Conservation (phyloP, 2,888 invertebrate species). For the Trissolcus brochymenae region DNA sequence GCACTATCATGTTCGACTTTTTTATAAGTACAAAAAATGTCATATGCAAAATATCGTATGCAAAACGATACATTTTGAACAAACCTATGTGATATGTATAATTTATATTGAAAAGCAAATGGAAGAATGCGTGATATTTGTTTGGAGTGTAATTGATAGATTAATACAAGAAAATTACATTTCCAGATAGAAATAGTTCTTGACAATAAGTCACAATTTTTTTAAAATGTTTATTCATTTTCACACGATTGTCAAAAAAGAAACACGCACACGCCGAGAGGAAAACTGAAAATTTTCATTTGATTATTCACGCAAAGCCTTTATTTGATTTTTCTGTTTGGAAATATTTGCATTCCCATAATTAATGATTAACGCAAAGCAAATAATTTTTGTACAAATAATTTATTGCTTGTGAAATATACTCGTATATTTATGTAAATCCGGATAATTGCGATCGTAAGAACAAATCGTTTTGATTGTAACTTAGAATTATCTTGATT, state of each 20-base stretch:
- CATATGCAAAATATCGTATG: not conserved
- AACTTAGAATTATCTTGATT: constrained; percentile 22
- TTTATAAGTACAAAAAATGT: not conserved
- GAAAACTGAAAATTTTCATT: not conserved
- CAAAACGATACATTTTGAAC: constrained; percentile 1
- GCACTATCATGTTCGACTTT: too few species aligned
- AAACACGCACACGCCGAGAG: too few species aligned
- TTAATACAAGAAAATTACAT: not conserved
- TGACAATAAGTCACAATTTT: not conserved
- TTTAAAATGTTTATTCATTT: too few species aligned
- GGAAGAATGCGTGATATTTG: not conserved
- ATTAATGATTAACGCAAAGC: not conserved
- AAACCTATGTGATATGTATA: constrained; percentile 1
- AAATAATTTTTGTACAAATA: constrained; percentile 6
- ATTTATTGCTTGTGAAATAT: constrained; percentile 1
- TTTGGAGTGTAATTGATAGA: too few species aligned
- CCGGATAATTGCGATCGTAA: constrained; percentile 11
- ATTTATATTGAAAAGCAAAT: constrained; percentile 4
- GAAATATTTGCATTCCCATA: not conserved
- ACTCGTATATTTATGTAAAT: constrained; percentile 17
- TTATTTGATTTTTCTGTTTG: constrained; percentile 1
- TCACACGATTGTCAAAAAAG: too few species aligned
- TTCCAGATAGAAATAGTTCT: constrained; percentile 4
- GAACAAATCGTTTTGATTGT: not conserved
- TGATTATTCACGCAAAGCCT: not conserved